A percentile compares a stretch with the other conserved stretches of the same genome.
Evolutionary conservation across 2,888 invertebrate species (phyloP).

Genomic region (Rhingia rostrata): DNA sequence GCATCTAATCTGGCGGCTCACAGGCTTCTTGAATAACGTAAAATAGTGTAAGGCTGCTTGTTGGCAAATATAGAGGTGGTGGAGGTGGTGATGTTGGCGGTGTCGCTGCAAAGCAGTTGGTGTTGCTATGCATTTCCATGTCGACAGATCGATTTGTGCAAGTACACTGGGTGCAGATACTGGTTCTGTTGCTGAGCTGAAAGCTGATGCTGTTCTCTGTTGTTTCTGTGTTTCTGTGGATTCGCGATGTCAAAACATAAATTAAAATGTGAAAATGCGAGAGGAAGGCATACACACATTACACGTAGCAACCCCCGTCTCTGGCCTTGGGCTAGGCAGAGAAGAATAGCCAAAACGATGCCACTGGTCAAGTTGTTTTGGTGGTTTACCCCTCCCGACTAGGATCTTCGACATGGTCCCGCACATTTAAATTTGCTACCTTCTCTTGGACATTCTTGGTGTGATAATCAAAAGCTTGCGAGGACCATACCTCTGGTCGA

Average conservation of each 20-base stretch:
- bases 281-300: slow-evolving; percentile 45
- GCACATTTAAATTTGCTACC: slow-evolving; percentile 68
- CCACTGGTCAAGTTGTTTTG: slow-evolving; percentile 48
- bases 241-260: slow-evolving; percentile 74
- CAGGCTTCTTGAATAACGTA: slow-evolving; percentile 68
- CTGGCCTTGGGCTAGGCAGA: slow-evolving; percentile 8
- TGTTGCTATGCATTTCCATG: slow-evolving; percentile 55
- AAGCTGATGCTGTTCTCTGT: slow-evolving; percentile 47
- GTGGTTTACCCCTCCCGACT: slow-evolving; percentile 33
- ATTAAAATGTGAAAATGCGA: slow-evolving; percentile 72
- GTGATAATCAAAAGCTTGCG: slow-evolving; percentile 68
- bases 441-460: slow-evolving; percentile 68
- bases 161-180: slow-evolving; percentile 56
- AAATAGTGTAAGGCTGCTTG: slow-evolving; percentile 59
- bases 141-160: slow-evolving; percentile 61
- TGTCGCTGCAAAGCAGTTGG: slow-evolving; percentile 44
- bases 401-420: slow-evolving; percentile 68
- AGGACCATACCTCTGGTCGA: slow-evolving; percentile 46
- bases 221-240: slow-evolving; percentile 66
- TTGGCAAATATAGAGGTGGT: slow-evolving; percentile 35
- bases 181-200: slow-evolving; percentile 46
- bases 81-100: slow-evolving; percentile 51
- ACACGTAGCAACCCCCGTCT: slow-evolving; percentile 42
- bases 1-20: slow-evolving; percentile 71
- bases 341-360: slow-evolving; percentile 15